phyloP scores from a whole-genome alignment of 2,113 vertebrate genomes.

The Phalacrocorax aristotelis region DNA sequence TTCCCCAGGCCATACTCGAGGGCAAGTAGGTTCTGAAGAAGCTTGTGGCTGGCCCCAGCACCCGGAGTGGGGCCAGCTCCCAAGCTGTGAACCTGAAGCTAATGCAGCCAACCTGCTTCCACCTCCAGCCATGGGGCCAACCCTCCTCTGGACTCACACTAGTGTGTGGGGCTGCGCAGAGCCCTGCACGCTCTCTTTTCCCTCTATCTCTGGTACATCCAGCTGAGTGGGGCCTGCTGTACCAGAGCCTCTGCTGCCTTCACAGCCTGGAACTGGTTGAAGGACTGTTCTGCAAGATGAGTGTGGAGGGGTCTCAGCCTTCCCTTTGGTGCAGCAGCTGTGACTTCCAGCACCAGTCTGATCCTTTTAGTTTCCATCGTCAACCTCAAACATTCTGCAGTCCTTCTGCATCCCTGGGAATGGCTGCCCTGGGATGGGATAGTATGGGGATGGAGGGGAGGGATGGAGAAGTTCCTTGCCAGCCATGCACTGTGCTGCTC shows the following conservation, averaged over 20 bases:
- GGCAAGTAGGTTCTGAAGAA: neutral
- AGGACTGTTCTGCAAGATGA: rapidly evolving
- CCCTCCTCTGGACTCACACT: neutral
- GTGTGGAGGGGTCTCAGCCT: neutral
- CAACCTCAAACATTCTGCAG: neutral
- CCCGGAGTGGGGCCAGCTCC: neutral
- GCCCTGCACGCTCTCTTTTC: neutral
- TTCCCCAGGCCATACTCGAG: neutral
- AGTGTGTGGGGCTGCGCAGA: neutral
- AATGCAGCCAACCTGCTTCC: neutral
- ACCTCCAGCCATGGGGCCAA: neutral
- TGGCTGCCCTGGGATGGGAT: neutral
- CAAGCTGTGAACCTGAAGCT: neutral
- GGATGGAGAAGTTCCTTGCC: neutral
- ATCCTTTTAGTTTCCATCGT: neutral
- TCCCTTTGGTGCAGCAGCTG: neutral
- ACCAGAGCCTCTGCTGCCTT: neutral
- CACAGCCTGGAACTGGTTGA: neutral
- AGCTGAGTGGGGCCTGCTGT: neutral
- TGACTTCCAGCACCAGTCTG: neutral
- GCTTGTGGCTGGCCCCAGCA: rapidly evolving
- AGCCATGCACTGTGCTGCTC: neutral
- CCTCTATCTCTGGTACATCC: rapidly evolving
- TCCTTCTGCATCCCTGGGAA: neutral
- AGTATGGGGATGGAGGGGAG: neutral